Base-by-base conservation (phyloP, 2,797 vertebrate genomes). In the Coilia nasus region DNA sequence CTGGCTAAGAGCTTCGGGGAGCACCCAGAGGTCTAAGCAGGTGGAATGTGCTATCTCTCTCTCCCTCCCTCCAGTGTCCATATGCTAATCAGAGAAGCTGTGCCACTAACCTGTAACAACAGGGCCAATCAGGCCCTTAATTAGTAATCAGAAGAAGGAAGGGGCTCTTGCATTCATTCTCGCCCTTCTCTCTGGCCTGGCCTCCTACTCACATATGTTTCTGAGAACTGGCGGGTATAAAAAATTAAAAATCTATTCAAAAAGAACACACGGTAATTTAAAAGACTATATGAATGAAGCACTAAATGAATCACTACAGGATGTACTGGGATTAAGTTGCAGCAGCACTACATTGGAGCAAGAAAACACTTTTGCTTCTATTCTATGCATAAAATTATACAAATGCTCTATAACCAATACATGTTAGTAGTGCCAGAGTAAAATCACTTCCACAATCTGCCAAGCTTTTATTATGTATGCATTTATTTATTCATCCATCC, bases 71-170 rank as follows among this genome's bases (percentile, higher is more conserved):
- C 2, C 82, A 56, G 67, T 81, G 90, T 89, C 59, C 83, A 86
- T 87, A 89, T 90, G 84, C 85, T 86, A 91, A 91, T 88, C 83
- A 89, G 59, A 31, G 64, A 88, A 87, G 81, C 85, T 23, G 81
- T 87, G 83, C 88, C 82, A 83, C 62, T 23, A 21, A 23, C 82
- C 56, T 56, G 25, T 50, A 67, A 57, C 71, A 47, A n/a, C 9
- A n/a, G 87, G 25, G 81, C 41, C 84, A 90, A 88, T 89, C 83
- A 91, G 31, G 44, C 82, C 54, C 90, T 87, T 83, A 89, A 92
- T 89, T 85, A 85, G 83, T 83, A 85, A 90, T 89, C 67, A 88
- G 47, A 87, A 85, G 46, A 59, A 85, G 46, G 50, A 62, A 87
- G 82, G 28, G 0, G 28, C 12, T 28, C 67, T 75, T 35, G 67